Base-by-base conservation (phyloP, 2,113 vertebrate genomes). In the Brachirus orientalis region DNA sequence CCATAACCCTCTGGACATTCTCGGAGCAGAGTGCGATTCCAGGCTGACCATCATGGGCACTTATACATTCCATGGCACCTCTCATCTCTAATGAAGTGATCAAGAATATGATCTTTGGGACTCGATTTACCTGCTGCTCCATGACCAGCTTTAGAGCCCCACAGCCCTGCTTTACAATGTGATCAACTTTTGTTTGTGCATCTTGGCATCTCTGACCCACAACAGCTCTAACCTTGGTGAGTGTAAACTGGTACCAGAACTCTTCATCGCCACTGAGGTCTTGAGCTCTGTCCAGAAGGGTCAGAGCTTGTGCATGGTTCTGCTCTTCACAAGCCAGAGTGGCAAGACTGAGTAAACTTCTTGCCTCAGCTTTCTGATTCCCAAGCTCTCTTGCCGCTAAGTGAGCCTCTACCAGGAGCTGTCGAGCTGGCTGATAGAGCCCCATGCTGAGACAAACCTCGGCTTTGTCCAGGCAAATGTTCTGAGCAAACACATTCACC, bases 391-490 rank as follows among this genome's bases (percentile, higher is more conserved):
- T 61, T 16, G 92, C 77, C 65, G 93, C 89, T 63, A 69, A 70
- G 45, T 91, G 74, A 3, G 95, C 94, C 73, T 96, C 94, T 3
- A 93, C 73, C 68, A 99, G 89, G 12, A 98, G 93, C 52, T 91
- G 87, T 72, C 94, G 85, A 7, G 95, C 93, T 0, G 93, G 90
- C 8, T 96, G 94, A 83, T 91, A 89, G 20, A 94, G 89, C 4
- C 91, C 91, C 68, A 97, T 73, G 35, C 90, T 88, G 54, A 97
- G 86, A 44, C 96, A 93, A 4, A 94, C 81, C 44, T 96, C 94
- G 1, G 95, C 97, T 80, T 98, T 98, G 64, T 95, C 91, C 72
- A 93, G 56, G 95, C 96, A 98, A 46, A 96, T 54, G 46, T 81
- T 81, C 4, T 93, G 92, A 6, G 89, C 80, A 71, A 78, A 91